phyloP scores from a whole-genome alignment of 2,113 vertebrate species.

The Centrocercus urophasianus region DNA sequence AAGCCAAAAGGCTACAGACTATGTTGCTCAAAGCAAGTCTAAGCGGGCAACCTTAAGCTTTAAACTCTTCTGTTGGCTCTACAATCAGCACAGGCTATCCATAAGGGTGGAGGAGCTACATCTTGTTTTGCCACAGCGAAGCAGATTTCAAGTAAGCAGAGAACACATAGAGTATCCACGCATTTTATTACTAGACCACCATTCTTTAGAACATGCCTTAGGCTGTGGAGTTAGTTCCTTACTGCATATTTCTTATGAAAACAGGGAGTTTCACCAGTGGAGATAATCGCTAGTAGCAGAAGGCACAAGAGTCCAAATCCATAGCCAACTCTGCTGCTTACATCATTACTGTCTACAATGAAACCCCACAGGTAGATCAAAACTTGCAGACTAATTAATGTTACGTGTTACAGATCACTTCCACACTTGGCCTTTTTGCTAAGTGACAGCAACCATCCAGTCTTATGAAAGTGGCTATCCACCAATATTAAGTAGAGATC shows the following conservation, averaged over 20 bases:
- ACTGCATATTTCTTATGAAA: background rate
- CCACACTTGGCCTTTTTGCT: background rate
- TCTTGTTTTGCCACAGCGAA: background rate
- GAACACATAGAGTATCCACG: background rate
- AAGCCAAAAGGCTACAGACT: background rate
- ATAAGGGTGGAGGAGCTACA: background rate
- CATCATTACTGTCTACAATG: background rate
- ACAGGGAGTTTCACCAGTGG: background rate
- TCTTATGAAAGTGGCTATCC: background rate
- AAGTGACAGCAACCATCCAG: background rate
- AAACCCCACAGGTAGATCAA: background rate
- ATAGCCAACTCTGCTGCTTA: background rate
- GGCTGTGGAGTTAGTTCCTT: fast-evolving
- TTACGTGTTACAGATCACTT: background rate
- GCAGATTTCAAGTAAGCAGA: background rate
- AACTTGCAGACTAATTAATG: background rate
- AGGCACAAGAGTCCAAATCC: background rate
- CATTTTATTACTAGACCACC: fast-evolving
- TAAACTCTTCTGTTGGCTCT: background rate
- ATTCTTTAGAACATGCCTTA: background rate
- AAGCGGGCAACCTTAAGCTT: background rate
- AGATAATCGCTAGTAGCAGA: background rate
- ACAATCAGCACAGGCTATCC: background rate
- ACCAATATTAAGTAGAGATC: background rate
- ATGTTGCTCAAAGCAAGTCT: background rate